These are phyloP conservation scores for Melinopterus prodromus DNA, from an alignment of 2,888 invertebrate species.

Conservation along the genomic window DNA sequence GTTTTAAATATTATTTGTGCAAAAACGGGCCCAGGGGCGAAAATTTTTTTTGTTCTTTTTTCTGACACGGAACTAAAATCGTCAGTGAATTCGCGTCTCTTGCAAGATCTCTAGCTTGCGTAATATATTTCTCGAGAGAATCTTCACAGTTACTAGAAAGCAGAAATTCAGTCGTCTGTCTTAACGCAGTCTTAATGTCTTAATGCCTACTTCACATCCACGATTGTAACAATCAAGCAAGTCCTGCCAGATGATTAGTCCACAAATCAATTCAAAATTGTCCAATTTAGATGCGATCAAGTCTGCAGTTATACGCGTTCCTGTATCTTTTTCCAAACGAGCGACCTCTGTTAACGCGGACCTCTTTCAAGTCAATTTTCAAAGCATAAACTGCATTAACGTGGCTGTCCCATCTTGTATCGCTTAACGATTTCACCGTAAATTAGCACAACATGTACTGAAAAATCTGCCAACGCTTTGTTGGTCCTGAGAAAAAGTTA, in stretches of 20 bases:
- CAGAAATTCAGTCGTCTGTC: conserved; percentile 24
- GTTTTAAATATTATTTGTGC: too few species aligned
- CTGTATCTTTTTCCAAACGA: conserved; percentile 24
- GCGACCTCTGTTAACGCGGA: conserved; percentile 17
- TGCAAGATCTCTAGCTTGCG: conserved; percentile 24
- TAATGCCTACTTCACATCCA: conserved; percentile 23
- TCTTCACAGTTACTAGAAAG: conserved; percentile 24
- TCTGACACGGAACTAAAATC: conserved; percentile 11
- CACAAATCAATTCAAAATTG: conserved; percentile 17
- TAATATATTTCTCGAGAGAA: conserved; percentile 25
- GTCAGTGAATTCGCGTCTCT: conserved; percentile 27
- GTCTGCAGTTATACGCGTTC: conserved; percentile 19
- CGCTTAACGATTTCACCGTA: conserved; percentile 23
- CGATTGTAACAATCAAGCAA: conserved; percentile 21
- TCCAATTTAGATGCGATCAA: conserved; percentile 22
- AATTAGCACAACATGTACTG: conserved; percentile 9
- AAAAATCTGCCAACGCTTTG: conserved; percentile 29
- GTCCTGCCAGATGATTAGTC: conserved; percentile 19
- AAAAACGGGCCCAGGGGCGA: background rate
- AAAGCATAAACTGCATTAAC: conserved; percentile 20
- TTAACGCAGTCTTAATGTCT: conserved; percentile 17
- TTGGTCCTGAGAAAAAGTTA: conserved; percentile 30
- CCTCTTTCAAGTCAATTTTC: conserved; percentile 26
- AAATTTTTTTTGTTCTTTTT: conserved; percentile 19
- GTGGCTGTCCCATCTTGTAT: conserved; percentile 31